Conservation (phyloP, 2,113 vertebrate species). For the Seriola quinqueradiata region DNA sequence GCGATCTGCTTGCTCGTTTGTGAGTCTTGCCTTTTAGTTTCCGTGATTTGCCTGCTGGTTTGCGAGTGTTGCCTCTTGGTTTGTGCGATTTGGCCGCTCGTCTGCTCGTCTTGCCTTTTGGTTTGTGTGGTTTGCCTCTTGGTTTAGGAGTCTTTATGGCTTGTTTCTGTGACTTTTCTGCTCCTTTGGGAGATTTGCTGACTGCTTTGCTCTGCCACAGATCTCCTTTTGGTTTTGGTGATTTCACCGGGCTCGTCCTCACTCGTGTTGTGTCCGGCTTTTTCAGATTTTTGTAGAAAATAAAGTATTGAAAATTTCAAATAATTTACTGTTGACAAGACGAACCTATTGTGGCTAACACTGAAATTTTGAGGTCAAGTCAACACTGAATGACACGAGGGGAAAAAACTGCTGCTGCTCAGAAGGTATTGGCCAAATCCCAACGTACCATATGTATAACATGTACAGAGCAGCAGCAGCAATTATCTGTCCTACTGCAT, state of each 20-base stretch:
- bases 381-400: no score
- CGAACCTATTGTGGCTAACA: not conserved
- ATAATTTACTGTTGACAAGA: not conserved
- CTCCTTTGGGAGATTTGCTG: not conserved
- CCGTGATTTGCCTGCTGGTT: not conserved
- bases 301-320: not conserved
- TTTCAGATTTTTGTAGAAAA: not conserved
- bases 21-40: slow-evolving; percentile 1
- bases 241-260: not conserved
- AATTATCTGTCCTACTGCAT: not conserved
- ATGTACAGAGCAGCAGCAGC: no score
- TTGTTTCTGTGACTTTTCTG: slow-evolving; percentile 4
- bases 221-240: slow-evolving; percentile 10
- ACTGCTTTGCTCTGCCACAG: not conserved
- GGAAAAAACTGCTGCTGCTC: no score
- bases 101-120: not conserved
- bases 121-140: not conserved
- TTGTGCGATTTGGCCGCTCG: not conserved
- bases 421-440: no score
- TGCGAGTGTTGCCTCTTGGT: not conserved
- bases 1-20: not conserved
- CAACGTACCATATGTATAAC: no score
- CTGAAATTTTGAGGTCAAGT: not conserved
- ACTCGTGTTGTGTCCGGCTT: not conserved
- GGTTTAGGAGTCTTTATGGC: not conserved